phyloP scores from a whole-genome alignment of 2,113 vertebrate genomes.

The Canis aureus region DNA sequence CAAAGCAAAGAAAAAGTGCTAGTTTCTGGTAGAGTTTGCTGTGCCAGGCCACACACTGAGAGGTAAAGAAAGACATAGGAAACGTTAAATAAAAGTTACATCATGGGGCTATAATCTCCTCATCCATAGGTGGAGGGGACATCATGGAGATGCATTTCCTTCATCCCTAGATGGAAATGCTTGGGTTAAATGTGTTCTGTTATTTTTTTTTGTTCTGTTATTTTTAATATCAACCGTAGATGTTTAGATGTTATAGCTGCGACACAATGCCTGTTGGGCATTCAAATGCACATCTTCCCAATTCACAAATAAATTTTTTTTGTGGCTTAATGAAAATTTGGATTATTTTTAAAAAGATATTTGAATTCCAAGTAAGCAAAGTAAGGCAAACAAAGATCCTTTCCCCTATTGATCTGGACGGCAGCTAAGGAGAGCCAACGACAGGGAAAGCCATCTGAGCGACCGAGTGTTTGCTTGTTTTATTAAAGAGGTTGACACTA shows the following conservation, averaged over 20 bases:
- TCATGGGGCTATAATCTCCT: neutral
- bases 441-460: neutral
- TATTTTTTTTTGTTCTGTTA: neutral
- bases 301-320: neutral
- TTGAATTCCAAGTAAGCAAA: neutral
- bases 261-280: neutral
- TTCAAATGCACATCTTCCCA: neutral
- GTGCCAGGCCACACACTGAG: neutral
- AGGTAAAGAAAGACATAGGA: neutral
- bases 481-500: neutral
- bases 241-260: neutral
- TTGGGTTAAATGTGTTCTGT: neutral
- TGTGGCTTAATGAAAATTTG: neutral
- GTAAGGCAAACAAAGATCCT: neutral
- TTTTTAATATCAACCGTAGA: neutral
- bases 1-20: neutral
- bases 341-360: neutral
- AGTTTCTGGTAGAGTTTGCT: neutral
- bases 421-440: neutral
- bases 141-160: neutral
- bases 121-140: neutral
- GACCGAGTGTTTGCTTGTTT: neutral
- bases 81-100: neutral
- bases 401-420: neutral
- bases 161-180: neutral